Evolutionary conservation across 2,797 vertebrate species (phyloP), one percentile per base, ranked within the genome.

Genomic region (Coregonus ussuriensis): DNA sequence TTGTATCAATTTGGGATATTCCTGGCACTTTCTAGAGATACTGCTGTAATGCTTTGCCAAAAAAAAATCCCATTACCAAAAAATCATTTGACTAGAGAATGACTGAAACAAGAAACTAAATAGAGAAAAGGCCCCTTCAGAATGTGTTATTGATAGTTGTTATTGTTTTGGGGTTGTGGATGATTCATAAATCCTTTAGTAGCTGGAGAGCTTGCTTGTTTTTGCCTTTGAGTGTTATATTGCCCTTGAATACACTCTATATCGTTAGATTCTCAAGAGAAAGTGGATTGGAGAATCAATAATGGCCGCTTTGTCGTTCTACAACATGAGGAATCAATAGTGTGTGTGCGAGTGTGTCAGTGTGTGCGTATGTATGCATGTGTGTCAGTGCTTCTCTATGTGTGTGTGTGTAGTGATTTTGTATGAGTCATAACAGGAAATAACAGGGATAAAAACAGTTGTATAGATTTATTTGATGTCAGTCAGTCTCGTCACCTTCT

Each of bases 281-380:
- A 86, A 91, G 89, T 90, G 86, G 88, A 89, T 83, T 87, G 78
- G 78, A 62, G 25, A 79, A 91, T 94, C 92, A 85, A 94, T 92
- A 90, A 83, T 87, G 86, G 88, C 91, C 90, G 87, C 91, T 91
- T 91, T 93, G 91, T 93, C 91, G 88, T 90, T 90, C 51, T 68
- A 63, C 70, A 69, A 91, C 90, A 90, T 86, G 79, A 85, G 82
- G 80, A 84, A 93, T 94, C 91, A 87, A 92, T 93, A 85, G 29
- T 72, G 74, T 81, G 88, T 90, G 90, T 83, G 86, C 76, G 79
- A 78, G 63, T 62, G 25, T 29, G 51, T 53, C 13, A 51, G 56
- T 75, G 63, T 52, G 56, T 41, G 67, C 75, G 77, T 74, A 3
- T 41, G 37, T 47, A 41, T 4, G 67, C 33, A 66, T 53, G 52